A percentile compares a stretch with the other conserved stretches of the same genome.
phyloP scores from a whole-genome alignment of 2,888 invertebrate species.

The Phaedon cochleariae region DNA sequence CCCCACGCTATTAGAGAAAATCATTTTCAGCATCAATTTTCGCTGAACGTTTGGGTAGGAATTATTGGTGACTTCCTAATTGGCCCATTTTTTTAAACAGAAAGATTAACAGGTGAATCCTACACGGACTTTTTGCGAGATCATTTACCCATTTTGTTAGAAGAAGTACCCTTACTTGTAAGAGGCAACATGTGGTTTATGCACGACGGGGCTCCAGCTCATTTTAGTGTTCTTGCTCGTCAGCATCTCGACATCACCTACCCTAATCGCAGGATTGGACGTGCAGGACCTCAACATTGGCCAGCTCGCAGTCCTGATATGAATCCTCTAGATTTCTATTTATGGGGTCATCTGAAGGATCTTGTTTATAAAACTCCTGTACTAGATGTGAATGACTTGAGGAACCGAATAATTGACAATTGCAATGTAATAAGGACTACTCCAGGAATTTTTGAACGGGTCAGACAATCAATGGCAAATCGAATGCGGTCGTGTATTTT shows the following conservation, averaged over 20 bases:
- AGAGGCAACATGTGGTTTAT: constrained; percentile 30
- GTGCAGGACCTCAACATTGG: constrained; percentile 34
- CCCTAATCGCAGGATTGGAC: constrained; percentile 35
- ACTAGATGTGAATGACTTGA: neutral
- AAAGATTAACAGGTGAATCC: constrained; percentile 27
- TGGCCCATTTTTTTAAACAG: constrained; percentile 37
- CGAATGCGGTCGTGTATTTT: neutral
- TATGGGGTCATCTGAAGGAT: constrained; percentile 15
- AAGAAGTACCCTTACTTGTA: constrained; percentile 20
- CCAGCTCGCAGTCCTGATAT: constrained; percentile 34
- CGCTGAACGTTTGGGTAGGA: too few relatives aligned
- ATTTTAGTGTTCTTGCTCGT: constrained; percentile 32
- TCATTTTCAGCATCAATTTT: constrained; percentile 35
- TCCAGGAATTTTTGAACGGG: neutral
- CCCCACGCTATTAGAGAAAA: constrained; percentile 33
- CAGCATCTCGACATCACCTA: constrained; percentile 27
- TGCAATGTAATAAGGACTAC: neutral
- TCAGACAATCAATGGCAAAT: neutral
- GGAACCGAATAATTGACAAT: neutral
- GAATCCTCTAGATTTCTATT: constrained; percentile 19
- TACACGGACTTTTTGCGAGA: constrained; percentile 37
- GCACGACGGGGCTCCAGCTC: constrained; percentile 45
- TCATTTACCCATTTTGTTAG: constrained; percentile 23
- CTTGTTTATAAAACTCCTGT: constrained; percentile 13
- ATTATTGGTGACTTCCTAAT: too few relatives aligned